A percentile compares a stretch with the other conserved stretches of the same genome.
phyloP scores from a whole-genome alignment of 1,140 invertebrate genomes.

The Zaprionus camerounensis region DNA sequence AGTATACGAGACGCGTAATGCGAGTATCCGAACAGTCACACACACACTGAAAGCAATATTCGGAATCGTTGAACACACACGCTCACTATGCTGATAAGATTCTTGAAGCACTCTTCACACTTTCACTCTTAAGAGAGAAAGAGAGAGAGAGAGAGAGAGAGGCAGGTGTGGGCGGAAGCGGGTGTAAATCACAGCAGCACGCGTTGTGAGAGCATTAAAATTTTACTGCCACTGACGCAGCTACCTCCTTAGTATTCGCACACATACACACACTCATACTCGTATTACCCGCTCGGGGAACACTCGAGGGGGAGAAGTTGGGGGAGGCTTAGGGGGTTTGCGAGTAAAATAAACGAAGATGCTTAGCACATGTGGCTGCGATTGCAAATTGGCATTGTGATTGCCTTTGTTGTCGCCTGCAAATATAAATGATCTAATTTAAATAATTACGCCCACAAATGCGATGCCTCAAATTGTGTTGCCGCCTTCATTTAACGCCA shows the following conservation, averaged over 20 bases:
- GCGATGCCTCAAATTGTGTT: constrained; percentile 55
- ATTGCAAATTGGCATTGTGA: constrained; percentile 58
- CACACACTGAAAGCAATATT: constrained; percentile 20
- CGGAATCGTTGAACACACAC: constrained; percentile 44
- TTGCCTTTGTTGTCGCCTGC: constrained; percentile 68
- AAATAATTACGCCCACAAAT: constrained; percentile 76
- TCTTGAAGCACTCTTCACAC: constrained; percentile 61
- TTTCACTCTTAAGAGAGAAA: constrained; percentile 41
- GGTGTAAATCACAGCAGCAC: constrained; percentile 56
- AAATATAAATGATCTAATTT: constrained; percentile 81
- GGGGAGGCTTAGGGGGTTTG: not conserved
- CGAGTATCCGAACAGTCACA: constrained; percentile 7
- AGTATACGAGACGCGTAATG: not conserved
- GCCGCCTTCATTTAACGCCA: constrained; percentile 64
- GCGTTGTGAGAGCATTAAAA: constrained; percentile 63
- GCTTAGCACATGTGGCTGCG: constrained; percentile 60
- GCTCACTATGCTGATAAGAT: constrained; percentile 65
- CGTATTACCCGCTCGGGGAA: constrained; percentile 1
- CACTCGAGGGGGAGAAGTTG: not conserved
- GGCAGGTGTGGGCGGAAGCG: not conserved
- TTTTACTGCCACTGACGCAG: constrained; percentile 61
- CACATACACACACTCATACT: not conserved
- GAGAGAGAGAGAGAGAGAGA: not conserved
- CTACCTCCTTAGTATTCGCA: constrained; percentile 46
- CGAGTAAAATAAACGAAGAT: constrained; percentile 30